phyloP scores from a whole-genome alignment of 2,113 vertebrate genomes.

The Lepisosteus oculatus region DNA sequence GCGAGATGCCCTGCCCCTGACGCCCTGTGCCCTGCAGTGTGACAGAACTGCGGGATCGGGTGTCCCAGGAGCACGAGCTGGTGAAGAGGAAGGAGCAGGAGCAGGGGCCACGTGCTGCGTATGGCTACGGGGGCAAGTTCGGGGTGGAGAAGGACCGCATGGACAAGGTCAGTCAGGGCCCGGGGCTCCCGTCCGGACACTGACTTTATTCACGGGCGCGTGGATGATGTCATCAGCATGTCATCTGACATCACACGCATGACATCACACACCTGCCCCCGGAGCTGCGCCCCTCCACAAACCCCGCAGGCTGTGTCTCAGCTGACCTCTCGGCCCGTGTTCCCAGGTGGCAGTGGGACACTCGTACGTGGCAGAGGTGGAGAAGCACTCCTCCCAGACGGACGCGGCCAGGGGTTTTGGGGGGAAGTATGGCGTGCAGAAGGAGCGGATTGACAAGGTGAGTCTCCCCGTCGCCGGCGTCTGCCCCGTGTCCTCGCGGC shows the following conservation, averaged over 20 bases:
- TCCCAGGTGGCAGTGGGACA: slow-evolving; percentile 83
- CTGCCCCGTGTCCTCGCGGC: neutral
- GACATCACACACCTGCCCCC: too few relatives aligned
- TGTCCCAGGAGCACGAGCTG: slow-evolving; percentile 79
- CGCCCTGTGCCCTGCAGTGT: slow-evolving; percentile 62
- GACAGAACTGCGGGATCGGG: slow-evolving; percentile 79
- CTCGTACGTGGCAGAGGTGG: slow-evolving; percentile 75
- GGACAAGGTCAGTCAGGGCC: slow-evolving; percentile 76
- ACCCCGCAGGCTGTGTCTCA: too few relatives aligned
- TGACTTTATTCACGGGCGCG: too few relatives aligned
- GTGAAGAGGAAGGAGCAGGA: slow-evolving; percentile 84
- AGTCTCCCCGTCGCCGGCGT: slow-evolving; percentile 15
- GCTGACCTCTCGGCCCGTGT: neutral
- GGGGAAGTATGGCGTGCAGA: slow-evolving; percentile 88
- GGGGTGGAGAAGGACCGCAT: slow-evolving; percentile 90
- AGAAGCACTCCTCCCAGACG: slow-evolving; percentile 88
- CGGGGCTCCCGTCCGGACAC: neutral
- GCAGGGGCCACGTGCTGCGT: slow-evolving; percentile 80
- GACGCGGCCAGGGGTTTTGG: slow-evolving; percentile 88
- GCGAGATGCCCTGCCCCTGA: neutral
- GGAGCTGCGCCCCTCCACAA: too few relatives aligned
- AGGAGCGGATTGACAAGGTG: slow-evolving; percentile 87
- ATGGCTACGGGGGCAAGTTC: slow-evolving; percentile 92
- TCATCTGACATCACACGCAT: too few relatives aligned
- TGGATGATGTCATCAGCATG: too few relatives aligned